phyloP scores from a whole-genome alignment of 2,888 invertebrate species.

The Synergus gifuensis region DNA sequence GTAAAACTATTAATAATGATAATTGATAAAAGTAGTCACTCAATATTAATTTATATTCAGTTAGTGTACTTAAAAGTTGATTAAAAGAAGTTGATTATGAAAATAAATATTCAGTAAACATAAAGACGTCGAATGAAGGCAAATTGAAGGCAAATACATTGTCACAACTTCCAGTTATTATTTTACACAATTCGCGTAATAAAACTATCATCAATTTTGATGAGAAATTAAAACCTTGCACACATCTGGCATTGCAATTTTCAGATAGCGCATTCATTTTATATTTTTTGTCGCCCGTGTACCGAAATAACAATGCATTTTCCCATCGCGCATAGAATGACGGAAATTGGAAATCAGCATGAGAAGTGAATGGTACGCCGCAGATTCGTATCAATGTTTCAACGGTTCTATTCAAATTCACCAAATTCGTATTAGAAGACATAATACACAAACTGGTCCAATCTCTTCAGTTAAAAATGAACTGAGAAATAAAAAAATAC shows the following conservation, averaged over 20 bases:
- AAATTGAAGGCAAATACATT: not conserved
- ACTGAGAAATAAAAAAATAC: not conserved
- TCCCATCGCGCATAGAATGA: constrained; percentile 19
- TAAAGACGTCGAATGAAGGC: not conserved
- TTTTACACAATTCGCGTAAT: not conserved
- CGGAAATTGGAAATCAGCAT: constrained; percentile 49
- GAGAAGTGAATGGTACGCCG: constrained; percentile 25
- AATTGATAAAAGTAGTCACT: not conserved
- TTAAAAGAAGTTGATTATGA: not conserved
- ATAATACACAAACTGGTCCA: not conserved
- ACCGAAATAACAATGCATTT: constrained; percentile 21
- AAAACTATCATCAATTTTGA: not conserved
- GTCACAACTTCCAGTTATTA: not conserved
- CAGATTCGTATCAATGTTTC: constrained; percentile 43
- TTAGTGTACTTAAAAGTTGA: not conserved
- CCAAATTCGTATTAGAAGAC: not conserved
- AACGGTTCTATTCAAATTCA: constrained; percentile 39
- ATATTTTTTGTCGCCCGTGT: not conserved
- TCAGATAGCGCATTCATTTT: not conserved
- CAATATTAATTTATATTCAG: not conserved
- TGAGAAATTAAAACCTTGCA: not conserved
- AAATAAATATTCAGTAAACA: not conserved
- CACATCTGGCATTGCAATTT: not conserved
- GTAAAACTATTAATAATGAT: not conserved
- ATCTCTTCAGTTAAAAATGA: not conserved